These are phyloP conservation scores for Campoplex capitator DNA, from an alignment of 2,888 invertebrate species.

Conservation along the genomic window DNA sequence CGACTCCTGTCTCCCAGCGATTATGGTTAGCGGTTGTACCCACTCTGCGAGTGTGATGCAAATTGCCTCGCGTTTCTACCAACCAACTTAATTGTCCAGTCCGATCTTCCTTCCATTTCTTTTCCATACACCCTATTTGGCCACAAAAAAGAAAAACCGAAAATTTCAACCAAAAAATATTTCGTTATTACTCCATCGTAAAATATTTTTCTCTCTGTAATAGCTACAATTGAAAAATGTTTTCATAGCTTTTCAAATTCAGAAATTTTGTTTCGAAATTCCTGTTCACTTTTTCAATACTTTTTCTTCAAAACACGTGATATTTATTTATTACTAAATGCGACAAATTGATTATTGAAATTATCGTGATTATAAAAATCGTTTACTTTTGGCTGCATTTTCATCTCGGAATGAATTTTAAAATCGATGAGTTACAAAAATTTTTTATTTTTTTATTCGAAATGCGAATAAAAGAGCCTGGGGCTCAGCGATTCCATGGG, in stretches of 20 bases:
- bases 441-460: not conserved
- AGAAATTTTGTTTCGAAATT: not conserved
- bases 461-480: not conserved
- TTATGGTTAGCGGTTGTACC: slow-evolving; percentile 59
- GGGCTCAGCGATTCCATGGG: slow-evolving; percentile 34
- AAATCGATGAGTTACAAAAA: not conserved
- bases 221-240: not conserved
- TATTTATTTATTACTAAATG: not conserved
- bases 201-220: not conserved
- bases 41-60: slow-evolving; percentile 67
- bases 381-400: not conserved
- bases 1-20: slow-evolving; percentile 36
- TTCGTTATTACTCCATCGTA: slow-evolving; percentile 11
- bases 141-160: not conserved
- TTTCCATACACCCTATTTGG: slow-evolving; percentile 8
- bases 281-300: not conserved
- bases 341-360: not conserved
- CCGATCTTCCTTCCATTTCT: slow-evolving; percentile 66
- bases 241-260: not conserved
- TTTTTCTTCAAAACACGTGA: not conserved
- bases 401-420: not conserved
- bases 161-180: not conserved
- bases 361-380: not conserved
- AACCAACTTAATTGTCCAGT: slow-evolving; percentile 74
- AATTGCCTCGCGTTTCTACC: slow-evolving; percentile 73